Conservation (phyloP, 2,113 vertebrate genomes). For the Dromas ardeola region DNA sequence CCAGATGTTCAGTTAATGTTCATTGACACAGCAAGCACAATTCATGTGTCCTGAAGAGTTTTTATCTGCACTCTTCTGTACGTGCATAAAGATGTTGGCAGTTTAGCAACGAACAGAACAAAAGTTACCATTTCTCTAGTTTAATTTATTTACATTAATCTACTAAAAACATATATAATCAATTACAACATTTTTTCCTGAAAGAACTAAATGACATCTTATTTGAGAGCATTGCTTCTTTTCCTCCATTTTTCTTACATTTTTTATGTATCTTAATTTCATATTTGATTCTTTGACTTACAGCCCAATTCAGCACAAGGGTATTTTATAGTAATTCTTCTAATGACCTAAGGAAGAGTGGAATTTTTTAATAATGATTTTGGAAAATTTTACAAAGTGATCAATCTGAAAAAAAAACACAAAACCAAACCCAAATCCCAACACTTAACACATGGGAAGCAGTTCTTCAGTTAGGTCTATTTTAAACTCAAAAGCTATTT, state of each 20-base stretch:
- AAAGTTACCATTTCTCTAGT: not conserved
- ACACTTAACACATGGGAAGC: not conserved
- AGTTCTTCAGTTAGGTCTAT: not conserved
- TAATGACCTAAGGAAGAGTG: not conserved
- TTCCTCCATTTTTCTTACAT: not conserved
- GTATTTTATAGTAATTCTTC: not conserved
- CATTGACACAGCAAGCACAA: not conserved
- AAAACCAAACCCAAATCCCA: not conserved
- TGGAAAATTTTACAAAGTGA: not conserved
- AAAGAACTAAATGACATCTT: not conserved
- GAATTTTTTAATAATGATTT: not conserved
- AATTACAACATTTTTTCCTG: not conserved
- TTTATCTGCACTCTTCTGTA: not conserved
- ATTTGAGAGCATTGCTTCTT: not conserved
- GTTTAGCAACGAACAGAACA: not conserved
- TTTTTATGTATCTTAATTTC: not conserved
- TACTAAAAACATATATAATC: not conserved
- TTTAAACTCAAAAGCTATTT: not conserved
- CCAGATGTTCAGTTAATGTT: not conserved
- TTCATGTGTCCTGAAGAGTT: not conserved
- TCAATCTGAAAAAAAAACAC: not conserved
- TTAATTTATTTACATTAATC: not conserved
- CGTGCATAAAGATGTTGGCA: not conserved
- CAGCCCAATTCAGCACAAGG: not conserved
- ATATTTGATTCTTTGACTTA: not conserved